Base-by-base conservation (phyloP, 2,113 vertebrate species). In the Calidris pygmaea region DNA sequence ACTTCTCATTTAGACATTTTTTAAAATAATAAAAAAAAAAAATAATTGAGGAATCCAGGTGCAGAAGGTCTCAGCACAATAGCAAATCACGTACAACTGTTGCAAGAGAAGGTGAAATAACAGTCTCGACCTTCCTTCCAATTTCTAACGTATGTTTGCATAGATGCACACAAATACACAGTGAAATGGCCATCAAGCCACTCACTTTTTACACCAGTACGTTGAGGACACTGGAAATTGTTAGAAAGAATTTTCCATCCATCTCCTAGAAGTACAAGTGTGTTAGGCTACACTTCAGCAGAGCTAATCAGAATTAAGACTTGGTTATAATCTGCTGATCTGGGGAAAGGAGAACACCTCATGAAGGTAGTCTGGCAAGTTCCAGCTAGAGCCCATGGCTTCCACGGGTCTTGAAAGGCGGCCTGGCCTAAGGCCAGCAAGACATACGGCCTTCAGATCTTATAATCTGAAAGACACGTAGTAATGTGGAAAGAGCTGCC, bases 141-240 rank as follows among this genome's bases (percentile, higher is more conserved):
- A 3, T 39, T 71, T 29, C 52, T 20, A 22, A 17, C 3, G 3
- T 9, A 4, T 1, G 2, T 22, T 43, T 39, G 37, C 39, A 26
- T 8, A 26, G 47, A 50, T 30, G 19, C 32, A 20, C 3, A 10
- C 22, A 52, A 34, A 78, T 5, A 14, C 13, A 10, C 30, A 14
- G 6, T 2, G 5, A 12, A 37, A 47, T 3, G 12, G 12, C 39
- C 7, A 5, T 27, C 17, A 8, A 1, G 1, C 47, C 30, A 17
- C 45, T 86, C 53, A 7, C 16, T 48, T 43, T 14, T 55, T 21
- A 26, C 35, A 24, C 12, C 5, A 26, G 5, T 6, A 2, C 4
- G 20, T 5, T 47, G 27, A 41, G 26, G 14, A 72, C 6, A 8
- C 3, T 37, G 15, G 41, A 32, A 80, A 47, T 17, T 15, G 4